phyloP scores from a whole-genome alignment of 2,797 vertebrate species.

The Sebastes iracundus region DNA sequence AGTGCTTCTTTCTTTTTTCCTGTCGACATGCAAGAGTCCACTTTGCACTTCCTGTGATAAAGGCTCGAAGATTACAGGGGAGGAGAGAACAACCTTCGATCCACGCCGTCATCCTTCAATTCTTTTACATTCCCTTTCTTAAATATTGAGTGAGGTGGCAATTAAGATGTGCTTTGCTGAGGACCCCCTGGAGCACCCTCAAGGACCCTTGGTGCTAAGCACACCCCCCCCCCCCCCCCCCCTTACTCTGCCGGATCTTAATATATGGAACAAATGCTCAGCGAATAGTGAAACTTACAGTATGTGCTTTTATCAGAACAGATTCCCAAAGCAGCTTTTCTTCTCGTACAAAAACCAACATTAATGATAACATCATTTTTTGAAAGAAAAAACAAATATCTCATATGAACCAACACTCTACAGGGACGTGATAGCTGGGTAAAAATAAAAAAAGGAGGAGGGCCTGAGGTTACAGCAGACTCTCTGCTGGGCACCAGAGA shows the following conservation, averaged over 20 bases:
- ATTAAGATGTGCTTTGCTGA: not conserved
- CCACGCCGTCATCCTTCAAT: not conserved
- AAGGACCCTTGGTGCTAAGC: not conserved
- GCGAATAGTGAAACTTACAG: not conserved
- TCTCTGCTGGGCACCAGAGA: slow-evolving; percentile 24
- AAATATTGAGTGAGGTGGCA: not conserved
- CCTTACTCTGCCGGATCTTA: not conserved
- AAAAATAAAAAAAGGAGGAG: not conserved
- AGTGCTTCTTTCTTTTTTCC: not conserved
- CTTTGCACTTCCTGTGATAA: not conserved
- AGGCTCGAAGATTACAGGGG: not conserved
- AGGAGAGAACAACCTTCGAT: not conserved
- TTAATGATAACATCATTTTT: not conserved
- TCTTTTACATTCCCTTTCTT: not conserved
- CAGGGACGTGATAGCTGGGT: not conserved
- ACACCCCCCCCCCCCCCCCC: not conserved
- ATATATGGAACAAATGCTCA: not conserved
- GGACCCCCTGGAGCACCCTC: not conserved
- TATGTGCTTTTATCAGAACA: not conserved
- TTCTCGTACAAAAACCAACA: not conserved
- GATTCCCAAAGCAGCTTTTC: not conserved
- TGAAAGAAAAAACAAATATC: not conserved
- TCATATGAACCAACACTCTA: not conserved
- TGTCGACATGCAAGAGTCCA: not conserved
- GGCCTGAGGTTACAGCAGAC: slow-evolving; percentile 27